These are phyloP conservation scores for Podotricha telesiphe DNA, from an alignment of 2,888 invertebrate genomes.

Conservation along the genomic window DNA sequence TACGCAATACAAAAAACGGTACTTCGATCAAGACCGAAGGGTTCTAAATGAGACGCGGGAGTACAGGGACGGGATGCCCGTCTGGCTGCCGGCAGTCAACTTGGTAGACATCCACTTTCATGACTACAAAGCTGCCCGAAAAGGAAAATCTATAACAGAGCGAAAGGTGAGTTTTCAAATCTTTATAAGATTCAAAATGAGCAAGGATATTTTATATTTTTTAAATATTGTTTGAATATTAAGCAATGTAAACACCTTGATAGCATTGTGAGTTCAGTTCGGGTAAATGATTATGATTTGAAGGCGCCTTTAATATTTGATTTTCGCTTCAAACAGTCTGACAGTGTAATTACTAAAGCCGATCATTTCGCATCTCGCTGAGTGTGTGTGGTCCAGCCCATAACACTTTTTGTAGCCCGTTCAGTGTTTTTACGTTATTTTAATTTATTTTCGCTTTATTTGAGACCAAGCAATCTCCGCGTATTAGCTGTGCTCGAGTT, in stretches of 20 bases:
- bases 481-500: conserved; percentile 70
- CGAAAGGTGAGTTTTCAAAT: conserved; percentile 64
- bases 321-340: conserved; percentile 64
- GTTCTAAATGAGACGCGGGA: conserved; percentile 65
- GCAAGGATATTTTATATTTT: not conserved
- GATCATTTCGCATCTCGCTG: conserved; percentile 65
- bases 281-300: conserved; percentile 40
- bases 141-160: conserved; percentile 61
- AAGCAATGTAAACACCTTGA: conserved; percentile 4
- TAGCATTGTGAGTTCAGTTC: conserved; percentile 26
- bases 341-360: conserved; percentile 75
- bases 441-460: conserved; percentile 77
- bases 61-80: conserved; percentile 70
- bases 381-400: conserved; percentile 74
- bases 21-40: conserved; percentile 63
- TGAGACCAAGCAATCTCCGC: conserved; percentile 69
- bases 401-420: conserved; percentile 70
- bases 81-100: conserved; percentile 74
- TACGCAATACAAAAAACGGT: conserved; percentile 67
- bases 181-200: not conserved
- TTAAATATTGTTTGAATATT: not conserved
- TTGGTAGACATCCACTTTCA: conserved; percentile 73
- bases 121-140: conserved; percentile 57
- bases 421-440: conserved; percentile 77
- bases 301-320: conserved; percentile 52